Percentiles rank a stretch among this genome's conserved stretches.
phyloP scores from a whole-genome alignment of 2,113 vertebrate species.

The Pelecanus crispus region DNA sequence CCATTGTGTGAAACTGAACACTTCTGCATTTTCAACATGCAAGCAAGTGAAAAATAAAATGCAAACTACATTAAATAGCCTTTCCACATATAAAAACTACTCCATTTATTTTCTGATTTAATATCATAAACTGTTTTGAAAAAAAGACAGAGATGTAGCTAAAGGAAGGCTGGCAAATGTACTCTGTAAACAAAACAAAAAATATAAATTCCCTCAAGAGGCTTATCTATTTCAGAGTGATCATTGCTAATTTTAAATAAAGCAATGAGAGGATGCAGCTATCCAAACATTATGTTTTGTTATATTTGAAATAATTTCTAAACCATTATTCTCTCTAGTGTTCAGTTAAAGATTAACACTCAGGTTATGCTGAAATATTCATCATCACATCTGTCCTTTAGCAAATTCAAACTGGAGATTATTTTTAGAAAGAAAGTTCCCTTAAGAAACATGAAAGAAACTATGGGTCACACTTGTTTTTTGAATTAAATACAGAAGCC shows the following conservation, averaged over 20 bases:
- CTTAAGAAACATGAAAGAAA: neutral
- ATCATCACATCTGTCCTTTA: neutral
- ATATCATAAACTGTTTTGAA: neutral
- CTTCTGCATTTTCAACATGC: neutral
- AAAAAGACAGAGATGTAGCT: neutral
- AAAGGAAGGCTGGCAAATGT: neutral
- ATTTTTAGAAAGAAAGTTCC: constrained; percentile 24
- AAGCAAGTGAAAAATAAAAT: neutral
- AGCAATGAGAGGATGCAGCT: neutral
- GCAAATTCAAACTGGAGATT: constrained; percentile 6
- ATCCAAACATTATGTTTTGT: neutral
- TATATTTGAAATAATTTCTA: neutral
- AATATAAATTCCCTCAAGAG: neutral
- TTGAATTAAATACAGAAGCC: constrained; percentile 6
- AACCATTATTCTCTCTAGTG: neutral
- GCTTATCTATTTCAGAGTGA: neutral
- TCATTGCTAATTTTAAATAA: neutral
- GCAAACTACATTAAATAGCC: neutral
- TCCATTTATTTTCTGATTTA: neutral
- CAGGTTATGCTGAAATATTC: constrained; percentile 29
- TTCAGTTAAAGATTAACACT: constrained; percentile 33
- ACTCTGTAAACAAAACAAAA: neutral
- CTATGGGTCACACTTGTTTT: neutral
- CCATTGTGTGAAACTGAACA: neutral
- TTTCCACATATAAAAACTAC: neutral